Evolutionary conservation across 2,888 invertebrate species (phyloP).

Genomic region (Choreutis nemorana): DNA sequence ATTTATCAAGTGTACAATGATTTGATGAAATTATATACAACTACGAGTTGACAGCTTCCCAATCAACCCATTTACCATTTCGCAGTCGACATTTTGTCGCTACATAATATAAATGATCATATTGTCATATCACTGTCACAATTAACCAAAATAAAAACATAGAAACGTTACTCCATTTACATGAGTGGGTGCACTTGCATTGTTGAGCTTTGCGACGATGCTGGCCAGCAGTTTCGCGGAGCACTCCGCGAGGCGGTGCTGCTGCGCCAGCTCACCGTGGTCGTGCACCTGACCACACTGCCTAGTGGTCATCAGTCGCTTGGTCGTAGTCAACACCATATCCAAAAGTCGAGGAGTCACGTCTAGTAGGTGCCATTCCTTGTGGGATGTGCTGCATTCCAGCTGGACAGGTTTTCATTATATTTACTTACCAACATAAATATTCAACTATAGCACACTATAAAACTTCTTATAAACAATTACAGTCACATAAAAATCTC

Average conservation of each 20-base stretch:
- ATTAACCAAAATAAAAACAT: not conserved
- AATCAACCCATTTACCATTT: too few relatives aligned
- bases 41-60: too few relatives aligned
- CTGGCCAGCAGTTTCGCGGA: conserved; percentile 83
- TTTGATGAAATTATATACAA: too few relatives aligned
- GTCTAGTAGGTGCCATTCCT: conserved; percentile 77
- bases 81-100: too few relatives aligned
- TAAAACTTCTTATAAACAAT: not conserved
- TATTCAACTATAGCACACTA: not conserved
- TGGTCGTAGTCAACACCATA: conserved; percentile 82
- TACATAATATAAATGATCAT: too few relatives aligned
- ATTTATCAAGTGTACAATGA: too few relatives aligned
- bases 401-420: conserved; percentile 18
- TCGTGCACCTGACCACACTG: conserved; percentile 52
- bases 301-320: conserved; percentile 55
- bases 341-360: conserved; percentile 84
- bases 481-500: too few relatives aligned
- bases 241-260: conserved; percentile 68
- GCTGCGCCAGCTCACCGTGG: conserved; percentile 57
- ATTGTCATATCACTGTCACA: too few relatives aligned
- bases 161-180: too few relatives aligned
- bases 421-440: not conserved
- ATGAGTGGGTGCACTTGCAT: too few relatives aligned
- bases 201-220: conserved; percentile 89
- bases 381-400: conserved; percentile 24